Evolutionary conservation across 2,888 invertebrate species (phyloP).

Genomic region (Drosophila kuntzei): DNA sequence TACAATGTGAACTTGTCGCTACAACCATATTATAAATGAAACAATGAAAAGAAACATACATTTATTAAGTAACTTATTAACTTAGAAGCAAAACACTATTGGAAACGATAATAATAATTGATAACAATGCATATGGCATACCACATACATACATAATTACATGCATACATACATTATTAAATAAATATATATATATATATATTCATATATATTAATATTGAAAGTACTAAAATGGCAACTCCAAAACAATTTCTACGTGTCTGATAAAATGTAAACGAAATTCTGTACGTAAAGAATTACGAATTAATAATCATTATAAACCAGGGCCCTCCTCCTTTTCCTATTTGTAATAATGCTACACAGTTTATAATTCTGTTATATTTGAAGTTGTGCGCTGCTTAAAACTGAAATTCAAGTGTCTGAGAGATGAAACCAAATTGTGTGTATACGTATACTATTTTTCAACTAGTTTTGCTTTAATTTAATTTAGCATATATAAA

Average conservation of each 20-base stretch:
- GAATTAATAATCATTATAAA: slow-evolving; percentile 30
- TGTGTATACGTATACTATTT: slow-evolving; percentile 81
- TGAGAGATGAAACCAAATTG: slow-evolving; percentile 78
- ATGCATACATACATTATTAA: slow-evolving; percentile 28
- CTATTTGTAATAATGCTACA: slow-evolving; percentile 49
- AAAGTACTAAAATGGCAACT: slow-evolving; percentile 43
- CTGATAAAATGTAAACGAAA: slow-evolving; percentile 50
- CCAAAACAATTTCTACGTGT: slow-evolving; percentile 56
- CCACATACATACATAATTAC: slow-evolving; percentile 42
- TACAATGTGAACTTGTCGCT: slow-evolving; percentile 58
- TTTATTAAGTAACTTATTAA: slow-evolving; percentile 63
- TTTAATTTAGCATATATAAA: slow-evolving; percentile 66
- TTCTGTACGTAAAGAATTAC: slow-evolving; percentile 44
- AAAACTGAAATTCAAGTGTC: slow-evolving; percentile 76
- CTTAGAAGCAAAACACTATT: slow-evolving; percentile 69
- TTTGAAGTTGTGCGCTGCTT: slow-evolving; percentile 62
- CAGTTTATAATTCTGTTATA: slow-evolving; percentile 50
- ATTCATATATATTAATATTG: slow-evolving; percentile 42
- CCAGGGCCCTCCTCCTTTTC: slow-evolving; percentile 47
- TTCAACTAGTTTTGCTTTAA: slow-evolving; percentile 79
- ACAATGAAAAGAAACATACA: slow-evolving; percentile 36
- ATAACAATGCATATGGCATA: slow-evolving; percentile 62
- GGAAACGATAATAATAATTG: slow-evolving; percentile 76
- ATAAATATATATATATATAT: slow-evolving; percentile 38
- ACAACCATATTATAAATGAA: slow-evolving; percentile 44